Conservation (phyloP, 2,888 invertebrate genomes). For the Cantharis rufa region DNA sequence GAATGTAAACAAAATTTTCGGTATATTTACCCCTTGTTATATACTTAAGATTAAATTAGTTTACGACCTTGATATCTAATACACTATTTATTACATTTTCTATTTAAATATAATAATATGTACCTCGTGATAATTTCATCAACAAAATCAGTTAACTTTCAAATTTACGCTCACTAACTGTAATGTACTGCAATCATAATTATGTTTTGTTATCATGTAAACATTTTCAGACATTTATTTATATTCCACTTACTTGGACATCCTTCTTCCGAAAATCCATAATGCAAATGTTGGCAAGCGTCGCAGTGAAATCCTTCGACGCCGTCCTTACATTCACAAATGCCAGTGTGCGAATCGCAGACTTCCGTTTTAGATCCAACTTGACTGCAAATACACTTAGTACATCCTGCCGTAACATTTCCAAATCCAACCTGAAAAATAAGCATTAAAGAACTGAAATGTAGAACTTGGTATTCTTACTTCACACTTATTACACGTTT, state of each 20-base stretch:
- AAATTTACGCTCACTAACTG: too few relatives aligned
- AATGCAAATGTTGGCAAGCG: conserved; percentile 71
- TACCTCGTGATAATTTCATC: too few relatives aligned
- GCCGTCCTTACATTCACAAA: conserved; percentile 77
- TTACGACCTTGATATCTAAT: too few relatives aligned
- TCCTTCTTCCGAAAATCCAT: conserved; percentile 68
- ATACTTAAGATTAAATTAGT: too few relatives aligned
- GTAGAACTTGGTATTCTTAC: conserved; percentile 44
- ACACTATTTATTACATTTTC: too few relatives aligned
- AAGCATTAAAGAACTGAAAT: neutral
- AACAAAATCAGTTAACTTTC: too few relatives aligned
- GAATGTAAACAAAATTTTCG: too few relatives aligned
- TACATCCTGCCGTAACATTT: conserved; percentile 79
- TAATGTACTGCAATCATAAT: too few relatives aligned
- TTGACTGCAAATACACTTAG: conserved; percentile 76
- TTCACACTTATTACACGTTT: conserved; percentile 71
- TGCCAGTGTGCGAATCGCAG: conserved; percentile 79
- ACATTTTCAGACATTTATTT: too few relatives aligned
- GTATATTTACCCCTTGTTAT: too few relatives aligned
- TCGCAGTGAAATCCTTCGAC: conserved; percentile 80
- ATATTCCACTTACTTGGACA: conserved; percentile 70
- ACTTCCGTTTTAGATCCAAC: conserved; percentile 67
- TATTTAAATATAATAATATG: too few relatives aligned
- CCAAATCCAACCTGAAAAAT: conserved; percentile 66
- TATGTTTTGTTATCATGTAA: too few relatives aligned